phyloP scores from a whole-genome alignment of 1,140 invertebrate species.

The Polypedilum pembai region DNA sequence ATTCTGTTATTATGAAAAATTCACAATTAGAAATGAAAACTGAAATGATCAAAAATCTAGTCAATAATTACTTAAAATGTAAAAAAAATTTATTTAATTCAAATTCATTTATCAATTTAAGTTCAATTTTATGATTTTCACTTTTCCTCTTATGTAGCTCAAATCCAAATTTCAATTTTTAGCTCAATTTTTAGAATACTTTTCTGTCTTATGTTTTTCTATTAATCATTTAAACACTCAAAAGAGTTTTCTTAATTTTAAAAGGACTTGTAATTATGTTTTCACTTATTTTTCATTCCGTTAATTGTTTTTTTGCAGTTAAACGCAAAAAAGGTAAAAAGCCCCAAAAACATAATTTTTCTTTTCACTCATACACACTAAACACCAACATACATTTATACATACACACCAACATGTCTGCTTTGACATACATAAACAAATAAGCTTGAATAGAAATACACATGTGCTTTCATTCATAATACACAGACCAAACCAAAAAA shows the following conservation, averaged over 20 bases:
- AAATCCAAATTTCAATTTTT: neutral
- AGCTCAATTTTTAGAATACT: neutral
- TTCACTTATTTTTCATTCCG: neutral
- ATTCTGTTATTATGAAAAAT: neutral
- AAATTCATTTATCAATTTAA: no score
- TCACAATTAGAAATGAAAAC: neutral
- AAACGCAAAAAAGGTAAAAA: slow-evolving; percentile 28
- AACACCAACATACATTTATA: neutral
- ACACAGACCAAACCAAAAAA: neutral
- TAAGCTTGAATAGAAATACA: neutral
- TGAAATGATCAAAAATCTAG: no score
- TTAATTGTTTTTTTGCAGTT: slow-evolving; percentile 25
- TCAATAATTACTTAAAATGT: no score
- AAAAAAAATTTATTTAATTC: no score
- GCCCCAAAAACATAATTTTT: slow-evolving; percentile 10
- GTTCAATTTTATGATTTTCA: neutral
- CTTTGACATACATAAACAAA: neutral
- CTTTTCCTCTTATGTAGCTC: neutral
- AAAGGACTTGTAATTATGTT: slow-evolving; percentile 30
- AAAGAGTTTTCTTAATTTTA: slow-evolving; percentile 23
- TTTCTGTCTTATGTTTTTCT: neutral
- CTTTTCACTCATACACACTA: neutral
- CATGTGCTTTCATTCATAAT: slow-evolving; percentile 1
- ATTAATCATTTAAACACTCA: no score
- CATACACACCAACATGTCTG: neutral